Percentiles rank a stretch among this genome's conserved stretches.
Evolutionary conservation across 2,113 vertebrate species (phyloP).

Genomic region (Pygoscelis antarcticus): DNA sequence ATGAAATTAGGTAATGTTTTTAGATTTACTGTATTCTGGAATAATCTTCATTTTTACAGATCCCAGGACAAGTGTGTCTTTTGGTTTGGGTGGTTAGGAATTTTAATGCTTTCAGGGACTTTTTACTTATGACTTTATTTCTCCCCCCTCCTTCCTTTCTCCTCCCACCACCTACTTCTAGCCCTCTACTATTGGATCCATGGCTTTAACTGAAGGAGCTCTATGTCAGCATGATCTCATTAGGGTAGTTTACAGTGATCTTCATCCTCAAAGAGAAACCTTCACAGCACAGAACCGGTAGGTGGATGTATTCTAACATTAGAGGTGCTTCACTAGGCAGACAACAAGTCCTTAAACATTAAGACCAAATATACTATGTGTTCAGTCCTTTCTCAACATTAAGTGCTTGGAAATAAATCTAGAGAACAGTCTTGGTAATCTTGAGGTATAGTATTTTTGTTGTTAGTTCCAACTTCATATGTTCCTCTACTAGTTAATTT

Average conservation of each 20-base stretch:
- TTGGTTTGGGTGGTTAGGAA: not conserved
- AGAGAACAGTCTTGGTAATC: not conserved
- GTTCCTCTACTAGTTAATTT: not conserved
- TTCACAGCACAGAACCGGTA: slow-evolving; percentile 99
- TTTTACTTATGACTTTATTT: not conserved
- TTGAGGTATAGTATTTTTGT: not conserved
- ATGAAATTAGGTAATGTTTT: not conserved
- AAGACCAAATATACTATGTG: not conserved
- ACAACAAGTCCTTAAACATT: not conserved
- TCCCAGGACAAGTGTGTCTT: not conserved
- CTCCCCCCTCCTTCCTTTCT: not conserved
- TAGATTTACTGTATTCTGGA: not conserved
- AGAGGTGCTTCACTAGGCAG: not conserved
- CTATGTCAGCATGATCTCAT: slow-evolving; percentile 95
- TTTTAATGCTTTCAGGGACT: not conserved
- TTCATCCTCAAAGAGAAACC: slow-evolving; percentile 97
- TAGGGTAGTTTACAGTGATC: slow-evolving; percentile 94
- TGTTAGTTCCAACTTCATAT: not conserved
- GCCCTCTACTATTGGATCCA: slow-evolving; percentile 95
- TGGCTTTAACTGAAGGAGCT: slow-evolving; percentile 96
- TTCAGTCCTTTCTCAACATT: not conserved
- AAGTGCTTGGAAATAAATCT: not conserved
- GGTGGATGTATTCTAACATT: not conserved
- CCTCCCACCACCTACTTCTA: slow-evolving; percentile 22
- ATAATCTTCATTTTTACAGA: not conserved